A percentile compares a stretch with the other conserved stretches of the same genome.
Evolutionary conservation across 2,113 vertebrate species (phyloP).

Genomic region (Ceyx margarethae): DNA sequence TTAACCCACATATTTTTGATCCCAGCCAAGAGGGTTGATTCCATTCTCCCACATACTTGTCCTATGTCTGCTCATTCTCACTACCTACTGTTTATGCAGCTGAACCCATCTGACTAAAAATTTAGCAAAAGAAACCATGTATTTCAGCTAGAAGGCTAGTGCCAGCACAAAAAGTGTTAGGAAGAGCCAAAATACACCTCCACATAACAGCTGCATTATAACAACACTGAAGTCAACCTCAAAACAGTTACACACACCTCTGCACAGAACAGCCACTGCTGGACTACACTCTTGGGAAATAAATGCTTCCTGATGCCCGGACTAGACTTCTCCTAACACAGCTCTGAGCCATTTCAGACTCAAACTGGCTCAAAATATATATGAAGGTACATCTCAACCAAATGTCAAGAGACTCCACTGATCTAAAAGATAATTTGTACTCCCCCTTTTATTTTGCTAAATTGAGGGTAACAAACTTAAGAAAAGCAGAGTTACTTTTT

Average conservation of each 20-base stretch:
- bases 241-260: not conserved
- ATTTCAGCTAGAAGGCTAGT: not conserved
- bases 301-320: not conserved
- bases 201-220: not conserved
- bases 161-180: not conserved
- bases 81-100: not conserved
- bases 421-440: not conserved
- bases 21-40: not conserved
- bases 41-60: not conserved
- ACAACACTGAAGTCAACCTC: not conserved
- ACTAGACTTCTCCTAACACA: not conserved
- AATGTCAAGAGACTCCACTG: not conserved
- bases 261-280: not conserved
- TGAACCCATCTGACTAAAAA: not conserved
- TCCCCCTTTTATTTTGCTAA: not conserved
- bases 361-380: not conserved
- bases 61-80: not conserved
- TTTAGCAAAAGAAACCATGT: not conserved
- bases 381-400: not conserved
- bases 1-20: not conserved
- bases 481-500: not conserved
- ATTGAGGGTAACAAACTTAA: not conserved
- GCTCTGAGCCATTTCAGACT: not conserved
- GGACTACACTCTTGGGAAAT: not conserved
- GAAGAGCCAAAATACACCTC: not conserved